A percentile compares a stretch with the other conserved stretches of the same genome.
Evolutionary conservation across 2,113 vertebrate genomes (phyloP).

Genomic region (Eulemur rufifrons): DNA sequence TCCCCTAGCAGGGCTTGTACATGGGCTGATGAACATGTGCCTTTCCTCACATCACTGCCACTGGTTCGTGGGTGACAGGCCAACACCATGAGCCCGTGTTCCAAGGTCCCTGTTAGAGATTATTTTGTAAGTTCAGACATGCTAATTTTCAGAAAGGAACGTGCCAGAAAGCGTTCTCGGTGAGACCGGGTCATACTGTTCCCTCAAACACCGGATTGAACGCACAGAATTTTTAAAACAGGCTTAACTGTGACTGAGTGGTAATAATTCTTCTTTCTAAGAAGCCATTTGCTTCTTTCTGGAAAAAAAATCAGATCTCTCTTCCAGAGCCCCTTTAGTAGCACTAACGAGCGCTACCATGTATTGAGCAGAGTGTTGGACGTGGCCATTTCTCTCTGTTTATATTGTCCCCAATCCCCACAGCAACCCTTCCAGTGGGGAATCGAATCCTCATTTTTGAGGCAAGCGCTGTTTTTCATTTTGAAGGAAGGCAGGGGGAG

Average conservation of each 20-base stretch:
- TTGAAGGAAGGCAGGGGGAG: neutral
- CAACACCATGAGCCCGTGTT: neutral
- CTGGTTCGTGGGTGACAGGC: neutral
- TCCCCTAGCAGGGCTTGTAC: neutral
- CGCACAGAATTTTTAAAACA: neutral
- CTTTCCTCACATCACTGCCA: neutral
- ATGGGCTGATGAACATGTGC: neutral
- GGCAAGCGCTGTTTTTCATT: neutral
- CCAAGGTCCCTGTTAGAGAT: neutral
- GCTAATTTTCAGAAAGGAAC: neutral
- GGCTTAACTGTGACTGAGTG: neutral
- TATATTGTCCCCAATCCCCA: neutral
- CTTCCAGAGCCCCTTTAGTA: neutral
- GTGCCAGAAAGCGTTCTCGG: neutral
- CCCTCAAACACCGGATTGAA: neutral
- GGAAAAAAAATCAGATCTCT: neutral
- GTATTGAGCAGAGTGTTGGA: neutral
- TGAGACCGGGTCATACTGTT: neutral
- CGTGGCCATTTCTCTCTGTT: rapidly evolving
- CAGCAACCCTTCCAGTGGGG: neutral
- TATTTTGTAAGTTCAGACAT: neutral
- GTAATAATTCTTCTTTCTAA: neutral
- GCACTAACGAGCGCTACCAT: neutral
- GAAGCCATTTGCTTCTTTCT: conserved; percentile 25
- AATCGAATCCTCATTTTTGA: neutral